Conservation (phyloP, 2,113 vertebrate genomes). For the Vidua macroura region DNA sequence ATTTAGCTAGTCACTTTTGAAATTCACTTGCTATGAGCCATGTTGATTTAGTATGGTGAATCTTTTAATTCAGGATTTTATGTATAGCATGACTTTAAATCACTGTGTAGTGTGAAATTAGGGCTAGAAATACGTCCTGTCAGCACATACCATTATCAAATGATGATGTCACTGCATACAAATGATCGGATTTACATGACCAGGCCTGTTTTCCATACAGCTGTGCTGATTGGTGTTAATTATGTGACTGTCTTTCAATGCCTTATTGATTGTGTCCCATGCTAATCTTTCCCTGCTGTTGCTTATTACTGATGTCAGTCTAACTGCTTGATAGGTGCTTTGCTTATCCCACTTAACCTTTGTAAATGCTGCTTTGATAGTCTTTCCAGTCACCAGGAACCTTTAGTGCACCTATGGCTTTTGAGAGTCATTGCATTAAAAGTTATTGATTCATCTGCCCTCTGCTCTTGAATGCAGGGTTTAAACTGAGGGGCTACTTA, state of each 20-base stretch:
- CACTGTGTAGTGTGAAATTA: not conserved
- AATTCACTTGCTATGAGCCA: not conserved
- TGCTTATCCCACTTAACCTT: not conserved
- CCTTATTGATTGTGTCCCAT: slow-evolving; percentile 51
- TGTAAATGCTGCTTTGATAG: not conserved
- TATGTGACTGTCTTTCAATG: slow-evolving; percentile 29
- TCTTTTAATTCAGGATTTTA: not conserved
- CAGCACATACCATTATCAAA: slow-evolving; percentile 2
- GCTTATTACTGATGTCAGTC: not conserved
- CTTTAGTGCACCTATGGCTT: not conserved
- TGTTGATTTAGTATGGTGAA: not conserved
- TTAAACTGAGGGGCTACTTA: not conserved
- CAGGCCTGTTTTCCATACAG: slow-evolving; percentile 34
- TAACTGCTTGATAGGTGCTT: not conserved
- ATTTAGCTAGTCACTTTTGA: not conserved
- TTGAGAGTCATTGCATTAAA: not conserved
- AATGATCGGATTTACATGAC: slow-evolving; percentile 38
- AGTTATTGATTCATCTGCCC: not conserved
- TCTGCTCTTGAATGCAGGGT: not conserved
- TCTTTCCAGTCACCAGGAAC: not conserved
- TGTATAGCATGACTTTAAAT: not conserved
- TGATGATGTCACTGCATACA: slow-evolving; percentile 37
- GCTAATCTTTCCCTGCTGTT: slow-evolving; percentile 13
- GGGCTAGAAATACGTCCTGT: not conserved
- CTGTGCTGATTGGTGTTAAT: slow-evolving; percentile 58